Evolutionary conservation across 1,140 invertebrate genomes (phyloP).

Genomic region (Drosophila equinoxialis): DNA sequence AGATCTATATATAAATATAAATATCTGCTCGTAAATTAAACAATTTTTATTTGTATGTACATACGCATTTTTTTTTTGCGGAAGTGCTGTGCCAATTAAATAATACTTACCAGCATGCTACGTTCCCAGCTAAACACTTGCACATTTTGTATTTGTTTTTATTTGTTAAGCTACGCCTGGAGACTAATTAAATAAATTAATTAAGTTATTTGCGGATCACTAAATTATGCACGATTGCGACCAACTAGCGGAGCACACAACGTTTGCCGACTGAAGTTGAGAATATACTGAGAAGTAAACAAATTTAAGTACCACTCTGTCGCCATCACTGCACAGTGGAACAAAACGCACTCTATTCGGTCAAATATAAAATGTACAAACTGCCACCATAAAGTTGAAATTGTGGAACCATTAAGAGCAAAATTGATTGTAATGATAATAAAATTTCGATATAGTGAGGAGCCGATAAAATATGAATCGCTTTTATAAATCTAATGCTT

Average conservation of each 20-base stretch:
- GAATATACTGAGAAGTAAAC: slow-evolving; percentile 10
- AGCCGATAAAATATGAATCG: no score
- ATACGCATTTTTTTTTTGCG: neutral
- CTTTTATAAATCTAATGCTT: no score
- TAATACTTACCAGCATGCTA: slow-evolving; percentile 73
- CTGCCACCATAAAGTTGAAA: no score
- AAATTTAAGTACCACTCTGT: slow-evolving; percentile 9
- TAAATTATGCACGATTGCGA: slow-evolving; percentile 22
- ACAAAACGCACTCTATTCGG: neutral
- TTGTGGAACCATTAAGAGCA: no score
- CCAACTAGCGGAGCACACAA: slow-evolving; percentile 19
- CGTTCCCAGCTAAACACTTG: slow-evolving; percentile 71
- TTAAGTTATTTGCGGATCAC: slow-evolving; percentile 13
- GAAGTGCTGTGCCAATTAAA: slow-evolving; percentile 17
- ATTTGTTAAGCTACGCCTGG: slow-evolving; percentile 15
- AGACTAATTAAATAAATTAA: slow-evolving; percentile 6
- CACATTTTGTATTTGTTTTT: slow-evolving; percentile 59
- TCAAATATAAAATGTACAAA: neutral
- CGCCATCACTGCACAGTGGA: neutral
- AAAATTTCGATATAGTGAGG: no score
- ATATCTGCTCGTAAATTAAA: slow-evolving; percentile 8
- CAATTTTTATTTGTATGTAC: slow-evolving; percentile 7
- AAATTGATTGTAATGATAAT: no score
- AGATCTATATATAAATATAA: slow-evolving; percentile 18
- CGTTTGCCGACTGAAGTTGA: slow-evolving; percentile 25